Evolutionary conservation across 1,140 invertebrate genomes (phyloP).

Genomic region (Teleopsis dalmanni): DNA sequence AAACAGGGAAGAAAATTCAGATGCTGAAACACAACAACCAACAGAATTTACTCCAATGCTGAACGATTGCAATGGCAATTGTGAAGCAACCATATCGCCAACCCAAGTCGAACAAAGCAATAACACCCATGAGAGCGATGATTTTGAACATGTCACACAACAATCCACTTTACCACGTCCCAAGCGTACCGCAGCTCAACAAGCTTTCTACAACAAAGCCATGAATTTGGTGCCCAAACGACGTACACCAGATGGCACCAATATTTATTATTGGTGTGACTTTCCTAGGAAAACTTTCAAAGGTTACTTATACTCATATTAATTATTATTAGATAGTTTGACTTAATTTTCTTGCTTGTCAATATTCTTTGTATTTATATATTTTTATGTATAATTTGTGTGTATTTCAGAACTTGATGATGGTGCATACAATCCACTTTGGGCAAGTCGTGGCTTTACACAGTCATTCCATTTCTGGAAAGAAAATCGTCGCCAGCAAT

Average conservation of each 20-base stretch:
- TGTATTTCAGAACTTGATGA: conserved; percentile 75
- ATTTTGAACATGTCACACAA: not conserved
- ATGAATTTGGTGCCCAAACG: conserved; percentile 58
- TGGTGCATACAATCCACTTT: conserved; percentile 83
- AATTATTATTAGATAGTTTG: too few species aligned
- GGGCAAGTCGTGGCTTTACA: conserved; percentile 89
- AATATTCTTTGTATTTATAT: not conserved
- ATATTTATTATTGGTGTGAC: conserved; percentile 79
- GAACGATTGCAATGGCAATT: conserved; percentile 38
- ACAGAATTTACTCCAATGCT: not conserved
- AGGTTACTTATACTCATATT: conserved; percentile 44
- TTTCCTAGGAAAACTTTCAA: conserved; percentile 49
- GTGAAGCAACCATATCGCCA: not conserved
- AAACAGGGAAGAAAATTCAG: conserved; percentile 12
- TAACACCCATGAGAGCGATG: not conserved
- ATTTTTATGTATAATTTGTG: not conserved
- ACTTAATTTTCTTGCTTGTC: not conserved
- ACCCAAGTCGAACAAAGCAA: conserved; percentile 1
- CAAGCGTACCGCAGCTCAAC: conserved; percentile 23
- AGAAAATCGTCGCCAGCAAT: conserved; percentile 85
- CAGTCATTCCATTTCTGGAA: conserved; percentile 97
- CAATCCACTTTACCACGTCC: conserved; percentile 27
- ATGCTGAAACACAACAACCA: conserved; percentile 8
- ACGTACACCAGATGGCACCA: conserved; percentile 68
- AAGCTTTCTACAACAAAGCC: conserved; percentile 32